Conservation (phyloP, 2,797 vertebrate genomes). For the Macropodus opercularis region DNA sequence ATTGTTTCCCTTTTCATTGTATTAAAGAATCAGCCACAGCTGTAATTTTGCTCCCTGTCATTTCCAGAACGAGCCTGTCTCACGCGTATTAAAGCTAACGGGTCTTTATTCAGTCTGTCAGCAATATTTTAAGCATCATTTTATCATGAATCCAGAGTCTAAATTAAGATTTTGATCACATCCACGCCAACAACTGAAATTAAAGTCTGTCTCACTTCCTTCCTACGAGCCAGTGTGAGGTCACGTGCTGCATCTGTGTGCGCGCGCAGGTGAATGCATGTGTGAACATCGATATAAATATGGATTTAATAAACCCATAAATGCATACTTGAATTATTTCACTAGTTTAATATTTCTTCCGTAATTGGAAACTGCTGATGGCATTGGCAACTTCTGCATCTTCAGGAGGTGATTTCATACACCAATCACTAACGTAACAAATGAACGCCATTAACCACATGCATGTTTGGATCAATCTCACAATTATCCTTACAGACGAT, state of each 20-base stretch:
- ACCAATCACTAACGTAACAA: constrained; percentile 52
- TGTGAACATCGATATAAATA: neutral
- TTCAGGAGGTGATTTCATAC: constrained; percentile 33
- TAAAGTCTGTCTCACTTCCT: neutral
- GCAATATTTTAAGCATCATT: constrained; percentile 16
- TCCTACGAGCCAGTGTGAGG: neutral
- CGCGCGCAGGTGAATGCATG: neutral
- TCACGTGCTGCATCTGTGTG: neutral
- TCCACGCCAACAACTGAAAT: neutral
- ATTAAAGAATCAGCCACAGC: constrained; percentile 13
- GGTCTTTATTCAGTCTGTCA: constrained; percentile 15
- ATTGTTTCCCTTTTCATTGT: constrained; percentile 2
- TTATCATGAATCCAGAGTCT: constrained; percentile 9
- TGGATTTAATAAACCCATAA: neutral
- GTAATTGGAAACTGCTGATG: constrained; percentile 19
- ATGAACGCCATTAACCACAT: constrained; percentile 54
- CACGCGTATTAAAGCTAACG: constrained; percentile 11
- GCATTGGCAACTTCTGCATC: constrained; percentile 28
- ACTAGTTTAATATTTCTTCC: constrained; percentile 1
- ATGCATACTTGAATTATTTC: constrained; percentile 8
- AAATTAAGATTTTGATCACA: constrained; percentile 24
- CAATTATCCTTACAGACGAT: constrained; percentile 65
- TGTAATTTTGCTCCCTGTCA: constrained; percentile 25
- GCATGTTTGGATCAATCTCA: constrained; percentile 60
- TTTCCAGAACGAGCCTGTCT: constrained; percentile 9